These are phyloP conservation scores for Empidonax traillii DNA, from an alignment of 2,113 vertebrate species.

Conservation along the genomic window DNA sequence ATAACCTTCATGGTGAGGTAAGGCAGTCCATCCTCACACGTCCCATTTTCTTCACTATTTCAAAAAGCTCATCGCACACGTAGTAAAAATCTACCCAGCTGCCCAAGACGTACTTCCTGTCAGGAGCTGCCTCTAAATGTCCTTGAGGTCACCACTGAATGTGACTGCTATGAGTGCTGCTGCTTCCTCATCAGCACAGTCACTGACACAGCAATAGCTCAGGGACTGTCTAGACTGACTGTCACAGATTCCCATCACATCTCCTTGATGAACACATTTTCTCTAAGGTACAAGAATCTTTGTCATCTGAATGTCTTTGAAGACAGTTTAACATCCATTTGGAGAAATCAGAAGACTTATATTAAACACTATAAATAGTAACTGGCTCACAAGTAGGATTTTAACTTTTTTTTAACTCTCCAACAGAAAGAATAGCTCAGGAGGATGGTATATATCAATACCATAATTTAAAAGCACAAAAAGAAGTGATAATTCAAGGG, in stretches of 20 bases:
- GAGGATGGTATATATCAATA: not conserved
- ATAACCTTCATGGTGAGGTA: not conserved
- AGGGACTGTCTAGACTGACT: not conserved
- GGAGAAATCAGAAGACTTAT: not conserved
- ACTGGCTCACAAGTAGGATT: not conserved
- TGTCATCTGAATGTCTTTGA: not conserved
- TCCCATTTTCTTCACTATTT: not conserved
- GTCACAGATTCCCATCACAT: not conserved
- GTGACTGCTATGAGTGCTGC: not conserved
- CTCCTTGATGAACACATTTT: not conserved
- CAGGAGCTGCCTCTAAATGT: not conserved
- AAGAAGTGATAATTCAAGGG: not conserved
- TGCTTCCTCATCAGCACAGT: not conserved
- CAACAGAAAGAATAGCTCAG: not conserved
- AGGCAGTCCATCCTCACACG: not conserved
- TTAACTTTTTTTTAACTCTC: not conserved
- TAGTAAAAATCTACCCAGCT: not conserved
- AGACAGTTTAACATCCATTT: not conserved
- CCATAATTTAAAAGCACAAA: not conserved
- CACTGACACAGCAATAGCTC: not conserved
- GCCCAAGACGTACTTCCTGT: rapidly evolving
- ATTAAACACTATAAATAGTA: not conserved
- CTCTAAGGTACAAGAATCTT: not conserved
- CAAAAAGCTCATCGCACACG: not conserved
- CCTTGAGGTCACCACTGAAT: not conserved